phyloP scores from a whole-genome alignment of 2,888 invertebrate species.

The Drosophila aldrichi region DNA sequence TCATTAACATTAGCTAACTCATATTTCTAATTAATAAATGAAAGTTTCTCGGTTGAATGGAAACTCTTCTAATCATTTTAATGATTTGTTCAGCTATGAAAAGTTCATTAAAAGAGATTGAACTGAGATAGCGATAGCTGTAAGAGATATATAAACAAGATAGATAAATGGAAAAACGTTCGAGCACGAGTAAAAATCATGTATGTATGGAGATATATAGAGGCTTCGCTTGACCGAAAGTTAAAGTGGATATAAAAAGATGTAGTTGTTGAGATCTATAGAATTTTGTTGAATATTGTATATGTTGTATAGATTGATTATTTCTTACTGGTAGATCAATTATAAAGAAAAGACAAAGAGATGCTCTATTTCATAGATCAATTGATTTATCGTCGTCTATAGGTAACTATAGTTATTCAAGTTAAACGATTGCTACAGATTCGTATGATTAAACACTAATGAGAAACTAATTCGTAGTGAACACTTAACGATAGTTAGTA shows the following conservation, averaged over 20 bases:
- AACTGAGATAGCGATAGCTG: not conserved
- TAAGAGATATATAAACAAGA: not conserved
- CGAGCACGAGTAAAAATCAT: not conserved
- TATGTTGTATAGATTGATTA: too few species aligned
- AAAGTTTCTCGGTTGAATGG: not conserved
- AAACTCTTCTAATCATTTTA: not conserved
- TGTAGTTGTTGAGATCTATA: too few species aligned
- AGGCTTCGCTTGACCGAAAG: too few species aligned
- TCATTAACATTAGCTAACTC: slow-evolving; percentile 5
- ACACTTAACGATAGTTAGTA: not conserved
- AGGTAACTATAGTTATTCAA: not conserved
- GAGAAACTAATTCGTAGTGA: not conserved
- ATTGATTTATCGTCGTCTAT: not conserved
- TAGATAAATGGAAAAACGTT: not conserved
- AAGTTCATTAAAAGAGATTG: slow-evolving; percentile 1
- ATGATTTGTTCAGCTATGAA: not conserved
- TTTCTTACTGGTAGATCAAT: too few species aligned
- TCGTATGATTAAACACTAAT: not conserved
- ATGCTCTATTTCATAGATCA: too few species aligned
- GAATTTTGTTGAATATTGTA: too few species aligned
- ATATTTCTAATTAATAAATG: not conserved
- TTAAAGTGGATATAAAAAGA: not conserved
- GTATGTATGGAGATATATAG: not conserved
- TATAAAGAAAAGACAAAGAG: too few species aligned
- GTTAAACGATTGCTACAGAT: not conserved